Evolutionary conservation across 2,888 invertebrate species (phyloP).

Genomic region (Epistrophe grossulariae): DNA sequence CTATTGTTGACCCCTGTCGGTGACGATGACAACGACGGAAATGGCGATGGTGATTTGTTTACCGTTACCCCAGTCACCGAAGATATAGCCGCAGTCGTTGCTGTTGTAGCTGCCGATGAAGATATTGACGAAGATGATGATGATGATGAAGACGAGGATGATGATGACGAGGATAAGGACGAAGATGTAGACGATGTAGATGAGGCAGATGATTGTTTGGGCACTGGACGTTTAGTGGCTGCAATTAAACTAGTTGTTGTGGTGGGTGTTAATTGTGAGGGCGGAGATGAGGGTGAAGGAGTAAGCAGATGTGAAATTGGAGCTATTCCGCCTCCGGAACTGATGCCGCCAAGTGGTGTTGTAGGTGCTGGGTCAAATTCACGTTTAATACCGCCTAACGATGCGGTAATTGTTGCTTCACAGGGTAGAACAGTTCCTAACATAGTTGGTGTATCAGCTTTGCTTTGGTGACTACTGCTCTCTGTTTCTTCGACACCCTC

Average conservation of each 20-base stretch:
- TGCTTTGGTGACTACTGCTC: slow-evolving; percentile 77
- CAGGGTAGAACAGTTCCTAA: slow-evolving; percentile 84
- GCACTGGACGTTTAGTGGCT: slow-evolving; percentile 77
- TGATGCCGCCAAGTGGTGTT: slow-evolving; percentile 52
- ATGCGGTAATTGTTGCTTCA: slow-evolving; percentile 83
- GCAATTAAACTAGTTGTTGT: slow-evolving; percentile 65
- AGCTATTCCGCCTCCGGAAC: slow-evolving; percentile 59
- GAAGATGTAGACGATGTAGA: slow-evolving; percentile 77
- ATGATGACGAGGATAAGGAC: slow-evolving; percentile 45
- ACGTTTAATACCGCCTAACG: slow-evolving; percentile 81
- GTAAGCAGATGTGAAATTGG: slow-evolving; percentile 64
- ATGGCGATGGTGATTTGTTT: slow-evolving; percentile 77
- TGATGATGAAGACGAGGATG: slow-evolving; percentile 70
- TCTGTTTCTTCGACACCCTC: slow-evolving; percentile 88
- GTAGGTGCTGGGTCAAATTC: slow-evolving; percentile 81
- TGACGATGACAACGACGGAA: slow-evolving; percentile 76
- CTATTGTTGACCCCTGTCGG: slow-evolving; percentile 67
- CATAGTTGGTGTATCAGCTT: slow-evolving; percentile 81
- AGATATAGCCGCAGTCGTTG: slow-evolving; percentile 72
- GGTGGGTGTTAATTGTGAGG: slow-evolving; percentile 70
- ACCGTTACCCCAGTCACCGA: slow-evolving; percentile 76
- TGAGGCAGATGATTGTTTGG: slow-evolving; percentile 76
- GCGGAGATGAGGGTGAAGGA: slow-evolving; percentile 69
- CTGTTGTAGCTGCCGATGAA: slow-evolving; percentile 60
- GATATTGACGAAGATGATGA: slow-evolving; percentile 73